These are phyloP conservation scores for Epinotia ramella DNA, from an alignment of 2,888 invertebrate genomes.

Conservation along the genomic window DNA sequence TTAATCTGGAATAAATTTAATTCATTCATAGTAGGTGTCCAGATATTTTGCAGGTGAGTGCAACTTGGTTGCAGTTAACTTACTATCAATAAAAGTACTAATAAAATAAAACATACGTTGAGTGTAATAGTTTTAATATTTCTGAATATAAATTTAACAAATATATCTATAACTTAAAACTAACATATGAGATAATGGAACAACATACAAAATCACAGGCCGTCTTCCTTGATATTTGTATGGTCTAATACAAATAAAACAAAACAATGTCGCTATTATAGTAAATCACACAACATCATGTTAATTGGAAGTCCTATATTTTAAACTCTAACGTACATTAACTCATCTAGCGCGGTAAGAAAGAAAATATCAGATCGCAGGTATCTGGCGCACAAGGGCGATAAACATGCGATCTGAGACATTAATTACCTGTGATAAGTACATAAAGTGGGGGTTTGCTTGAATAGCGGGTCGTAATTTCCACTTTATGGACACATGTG, in stretches of 20 bases:
- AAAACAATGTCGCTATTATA: slow-evolving; percentile 16
- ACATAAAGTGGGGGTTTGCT: background rate
- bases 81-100: too few relatives aligned
- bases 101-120: background rate
- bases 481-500: background rate
- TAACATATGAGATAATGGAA: slow-evolving; percentile 24
- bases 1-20: too few relatives aligned
- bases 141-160: slow-evolving; percentile 38
- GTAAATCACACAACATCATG: slow-evolving; percentile 6
- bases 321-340: background rate
- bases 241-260: slow-evolving; percentile 7
- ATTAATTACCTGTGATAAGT: background rate
- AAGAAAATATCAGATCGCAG: background rate
- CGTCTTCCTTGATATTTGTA: slow-evolving; percentile 4
- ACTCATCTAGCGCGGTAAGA: background rate
- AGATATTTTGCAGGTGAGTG: too few relatives aligned
- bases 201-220: slow-evolving; percentile 37
- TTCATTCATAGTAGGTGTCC: too few relatives aligned
- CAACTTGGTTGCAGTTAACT: too few relatives aligned
- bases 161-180: slow-evolving; percentile 21
- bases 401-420: background rate
- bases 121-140: slow-evolving; percentile 31
- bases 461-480: background rate
- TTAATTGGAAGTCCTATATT: slow-evolving; percentile 23
- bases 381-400: background rate